phyloP scores from a whole-genome alignment of 2,113 vertebrate genomes.

The Dinomys branickii region DNA sequence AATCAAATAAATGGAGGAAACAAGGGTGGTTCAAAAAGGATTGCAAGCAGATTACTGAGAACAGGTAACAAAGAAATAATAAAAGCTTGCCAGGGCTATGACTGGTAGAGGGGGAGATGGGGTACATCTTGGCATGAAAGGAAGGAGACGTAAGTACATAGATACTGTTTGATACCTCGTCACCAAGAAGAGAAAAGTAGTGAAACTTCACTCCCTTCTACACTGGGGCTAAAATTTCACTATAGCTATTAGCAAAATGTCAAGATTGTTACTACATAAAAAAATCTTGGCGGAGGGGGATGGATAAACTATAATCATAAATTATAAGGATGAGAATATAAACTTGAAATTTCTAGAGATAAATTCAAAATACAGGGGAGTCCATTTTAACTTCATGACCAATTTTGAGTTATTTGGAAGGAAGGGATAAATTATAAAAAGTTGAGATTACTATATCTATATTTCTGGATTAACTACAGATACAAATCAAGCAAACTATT shows the following conservation, averaged over 20 bases:
- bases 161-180: neutral
- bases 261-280: slow-evolving; percentile 10
- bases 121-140: slow-evolving; percentile 48
- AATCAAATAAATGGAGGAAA: slow-evolving; percentile 47
- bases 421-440: slow-evolving; percentile 38
- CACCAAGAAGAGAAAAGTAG: neutral
- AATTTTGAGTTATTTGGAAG: slow-evolving; percentile 31
- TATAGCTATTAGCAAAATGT: neutral
- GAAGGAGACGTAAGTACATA: slow-evolving; percentile 28
- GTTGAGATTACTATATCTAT: neutral
- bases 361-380: slow-evolving; percentile 36
- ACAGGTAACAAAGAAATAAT: slow-evolving; percentile 62
- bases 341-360: slow-evolving; percentile 28
- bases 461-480: neutral
- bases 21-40: slow-evolving; percentile 41
- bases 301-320: slow-evolving; percentile 8
- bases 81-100: slow-evolving; percentile 41
- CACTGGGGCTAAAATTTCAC: neutral
- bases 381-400: neutral
- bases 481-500: slow-evolving; percentile 2
- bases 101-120: slow-evolving; percentile 54
- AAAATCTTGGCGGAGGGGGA: neutral
- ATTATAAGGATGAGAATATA: neutral
- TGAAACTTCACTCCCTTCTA: neutral
- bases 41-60: slow-evolving; percentile 30